Percentiles rank a stretch among this genome's conserved stretches.
Evolutionary conservation across 2,888 invertebrate genomes (phyloP).

Genomic region (Thymelicus sylvestris): DNA sequence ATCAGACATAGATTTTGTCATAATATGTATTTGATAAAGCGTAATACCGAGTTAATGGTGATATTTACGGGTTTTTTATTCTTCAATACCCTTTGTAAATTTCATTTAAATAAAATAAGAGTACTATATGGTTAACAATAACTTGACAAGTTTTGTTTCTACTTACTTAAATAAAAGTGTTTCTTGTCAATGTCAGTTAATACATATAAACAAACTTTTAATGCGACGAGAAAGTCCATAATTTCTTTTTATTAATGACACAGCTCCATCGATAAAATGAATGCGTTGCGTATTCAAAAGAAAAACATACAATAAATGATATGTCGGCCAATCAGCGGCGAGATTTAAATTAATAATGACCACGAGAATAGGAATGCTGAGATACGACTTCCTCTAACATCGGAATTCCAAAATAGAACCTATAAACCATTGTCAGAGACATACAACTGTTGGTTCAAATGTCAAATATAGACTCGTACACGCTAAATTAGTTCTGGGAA

Average conservation of each 20-base stretch:
- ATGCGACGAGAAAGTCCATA: neutral
- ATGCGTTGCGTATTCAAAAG: conserved; percentile 11
- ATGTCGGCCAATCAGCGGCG: conserved; percentile 22
- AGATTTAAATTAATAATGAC: conserved; percentile 49
- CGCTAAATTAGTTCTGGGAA: conserved; percentile 75
- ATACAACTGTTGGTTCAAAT: conserved; percentile 54
- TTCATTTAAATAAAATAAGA: no score
- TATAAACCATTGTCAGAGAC: conserved; percentile 67
- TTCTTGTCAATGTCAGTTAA: no score
- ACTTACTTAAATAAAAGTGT: neutral
- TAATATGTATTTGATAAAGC: no score
- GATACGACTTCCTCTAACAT: conserved; percentile 69
- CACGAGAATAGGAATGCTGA: conserved; percentile 50
- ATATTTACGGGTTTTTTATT: no score
- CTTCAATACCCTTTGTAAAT: no score
- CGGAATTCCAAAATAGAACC: conserved; percentile 61
- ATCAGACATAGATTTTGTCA: neutral
- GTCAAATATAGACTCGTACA: conserved; percentile 68
- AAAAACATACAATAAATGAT: conserved; percentile 18
- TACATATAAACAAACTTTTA: neutral
- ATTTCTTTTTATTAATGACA: conserved; percentile 20
- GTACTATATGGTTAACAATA: no score
- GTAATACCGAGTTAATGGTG: no score
- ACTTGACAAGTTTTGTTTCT: neutral
- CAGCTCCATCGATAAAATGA: conserved; percentile 18